Percentiles rank a stretch among this genome's conserved stretches.
These are phyloP conservation scores for Brachionus rubens DNA, from an alignment of 1,140 invertebrate genomes.

Conservation along the genomic window DNA sequence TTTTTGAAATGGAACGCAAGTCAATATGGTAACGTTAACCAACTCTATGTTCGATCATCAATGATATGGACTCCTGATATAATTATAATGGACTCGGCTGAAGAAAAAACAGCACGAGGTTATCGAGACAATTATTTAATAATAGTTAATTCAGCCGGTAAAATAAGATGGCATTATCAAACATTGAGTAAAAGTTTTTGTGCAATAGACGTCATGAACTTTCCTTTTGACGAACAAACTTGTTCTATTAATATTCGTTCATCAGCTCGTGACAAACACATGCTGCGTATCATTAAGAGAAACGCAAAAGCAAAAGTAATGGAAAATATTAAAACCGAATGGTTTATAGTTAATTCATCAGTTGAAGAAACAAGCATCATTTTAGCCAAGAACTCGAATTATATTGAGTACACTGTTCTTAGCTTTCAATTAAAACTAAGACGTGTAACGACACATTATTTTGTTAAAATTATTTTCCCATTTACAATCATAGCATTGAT, in stretches of 20 bases:
- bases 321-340: conserved; percentile 38
- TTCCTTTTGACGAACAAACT: conserved; percentile 41
- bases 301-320: conserved; percentile 32
- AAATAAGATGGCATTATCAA: conserved; percentile 43
- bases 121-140: conserved; percentile 45
- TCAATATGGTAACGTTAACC: conserved; percentile 3
- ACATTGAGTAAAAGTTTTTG: conserved; percentile 14
- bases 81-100: conserved; percentile 41
- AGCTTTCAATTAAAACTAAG: conserved; percentile 22
- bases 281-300: background rate
- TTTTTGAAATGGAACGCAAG: conserved; percentile 39
- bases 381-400: background rate
- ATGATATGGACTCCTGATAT: conserved; percentile 45
- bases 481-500: conserved; percentile 32
- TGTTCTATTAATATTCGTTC: conserved; percentile 34
- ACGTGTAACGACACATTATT: conserved; percentile 11
- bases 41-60: conserved; percentile 30
- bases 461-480: conserved; percentile 45
- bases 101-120: conserved; percentile 29
- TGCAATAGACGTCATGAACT: conserved; percentile 29
- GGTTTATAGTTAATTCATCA: conserved; percentile 40
- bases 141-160: conserved; percentile 38
- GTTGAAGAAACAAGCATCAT: conserved; percentile 28
- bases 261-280: conserved; percentile 12
- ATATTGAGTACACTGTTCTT: conserved; percentile 7